Conservation (phyloP, 23 tunicate species). For the Trididemnum nubilum region DNA sequence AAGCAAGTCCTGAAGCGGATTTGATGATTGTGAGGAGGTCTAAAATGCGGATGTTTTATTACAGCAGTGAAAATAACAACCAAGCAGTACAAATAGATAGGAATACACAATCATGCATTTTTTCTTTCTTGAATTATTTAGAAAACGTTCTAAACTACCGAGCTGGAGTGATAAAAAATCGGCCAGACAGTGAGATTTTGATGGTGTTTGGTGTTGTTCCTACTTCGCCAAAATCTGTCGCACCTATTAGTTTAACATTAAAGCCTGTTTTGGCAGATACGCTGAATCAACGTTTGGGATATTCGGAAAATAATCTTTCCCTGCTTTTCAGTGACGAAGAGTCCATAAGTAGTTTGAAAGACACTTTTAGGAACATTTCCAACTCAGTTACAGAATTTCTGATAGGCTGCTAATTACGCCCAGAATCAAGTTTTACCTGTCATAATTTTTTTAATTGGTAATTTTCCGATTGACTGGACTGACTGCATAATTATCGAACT, state of each 20-base stretch:
- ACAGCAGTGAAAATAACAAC: background rate
- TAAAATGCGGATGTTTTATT: background rate
- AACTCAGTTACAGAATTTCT: too few species aligned
- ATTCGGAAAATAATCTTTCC: background rate
- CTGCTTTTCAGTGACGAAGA: constrained; percentile 1
- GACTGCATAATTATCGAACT: too few species aligned
- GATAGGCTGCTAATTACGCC: too few species aligned
- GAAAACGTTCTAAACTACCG: background rate
- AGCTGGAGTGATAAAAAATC: background rate
- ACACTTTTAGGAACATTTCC: background rate
- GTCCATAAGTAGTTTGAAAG: background rate
- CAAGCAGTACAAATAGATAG: background rate
- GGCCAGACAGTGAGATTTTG: background rate
- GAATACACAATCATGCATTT: background rate
- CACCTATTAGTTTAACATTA: background rate
- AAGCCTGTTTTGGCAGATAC: background rate
- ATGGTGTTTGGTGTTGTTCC: background rate
- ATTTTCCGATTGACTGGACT: too few species aligned
- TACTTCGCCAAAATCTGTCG: background rate
- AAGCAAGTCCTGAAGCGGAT: background rate
- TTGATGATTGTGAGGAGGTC: background rate
- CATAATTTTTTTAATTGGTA: too few species aligned
- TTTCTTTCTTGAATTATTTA: background rate
- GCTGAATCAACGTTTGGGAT: background rate
- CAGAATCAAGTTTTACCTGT: too few species aligned